These are phyloP conservation scores for Pseudochaenichthys georgianus DNA, from an alignment of 2,797 vertebrate species.

Conservation along the genomic window DNA sequence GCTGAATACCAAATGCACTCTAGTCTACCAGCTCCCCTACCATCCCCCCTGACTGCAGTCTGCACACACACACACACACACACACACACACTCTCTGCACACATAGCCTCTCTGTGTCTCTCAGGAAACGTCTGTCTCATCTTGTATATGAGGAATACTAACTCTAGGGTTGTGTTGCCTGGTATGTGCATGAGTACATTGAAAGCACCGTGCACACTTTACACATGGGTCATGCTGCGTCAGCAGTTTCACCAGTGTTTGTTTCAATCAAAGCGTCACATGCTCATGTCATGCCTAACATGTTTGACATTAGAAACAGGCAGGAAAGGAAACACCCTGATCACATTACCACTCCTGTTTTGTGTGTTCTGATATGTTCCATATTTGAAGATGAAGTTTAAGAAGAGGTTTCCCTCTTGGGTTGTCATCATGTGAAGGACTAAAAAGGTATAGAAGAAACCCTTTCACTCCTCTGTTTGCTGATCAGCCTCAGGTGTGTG, in stretches of 20 bases:
- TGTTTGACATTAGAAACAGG: conserved; percentile 16
- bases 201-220: conserved; percentile 48
- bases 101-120: conserved; percentile 45
- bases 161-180: conserved; percentile 45
- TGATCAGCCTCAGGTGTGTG: not conserved
- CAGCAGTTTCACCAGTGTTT: no score
- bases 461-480: not conserved
- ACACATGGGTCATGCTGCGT: conserved; percentile 46
- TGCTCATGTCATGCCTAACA: conserved; percentile 3
- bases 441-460: not conserved
- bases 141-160: conserved; percentile 73
- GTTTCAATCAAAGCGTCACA: conserved; percentile 30
- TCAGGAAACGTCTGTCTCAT: conserved; percentile 65
- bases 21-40: no score
- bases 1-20: conserved; percentile 84
- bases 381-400: conserved; percentile 12
- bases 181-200: conserved; percentile 56
- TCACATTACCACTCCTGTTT: not conserved
- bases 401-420: not conserved
- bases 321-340: conserved; percentile 21
- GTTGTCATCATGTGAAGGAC: conserved; percentile 1
- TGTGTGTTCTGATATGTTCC: not conserved
- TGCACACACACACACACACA: no score
- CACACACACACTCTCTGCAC: conserved; percentile 13
- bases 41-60: conserved; percentile 66